Percentiles rank a stretch among this genome's conserved stretches.
These are phyloP conservation scores for Drosophila busckii DNA, from an alignment of 1,140 invertebrate genomes.

Conservation along the genomic window DNA sequence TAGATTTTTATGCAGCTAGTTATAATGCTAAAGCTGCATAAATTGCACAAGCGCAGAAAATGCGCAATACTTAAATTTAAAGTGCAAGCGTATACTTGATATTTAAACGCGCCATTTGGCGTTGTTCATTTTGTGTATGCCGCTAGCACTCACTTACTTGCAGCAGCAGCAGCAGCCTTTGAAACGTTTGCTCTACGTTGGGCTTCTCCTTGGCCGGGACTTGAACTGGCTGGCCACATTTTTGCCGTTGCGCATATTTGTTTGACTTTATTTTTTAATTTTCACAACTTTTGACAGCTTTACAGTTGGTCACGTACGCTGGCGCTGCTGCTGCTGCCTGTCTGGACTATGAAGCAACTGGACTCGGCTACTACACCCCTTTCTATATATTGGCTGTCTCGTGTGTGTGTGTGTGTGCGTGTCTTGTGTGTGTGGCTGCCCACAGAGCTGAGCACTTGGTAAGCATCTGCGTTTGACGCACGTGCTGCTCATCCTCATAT, in stretches of 20 bases:
- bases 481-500: constrained; percentile 40
- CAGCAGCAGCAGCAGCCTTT: background rate
- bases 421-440: constrained; percentile 20
- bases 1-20: constrained; percentile 33
- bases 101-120: constrained; percentile 11
- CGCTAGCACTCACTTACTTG: too few species aligned
- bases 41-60: too few species aligned
- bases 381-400: constrained; percentile 46
- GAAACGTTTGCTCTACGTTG: constrained; percentile 6
- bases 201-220: constrained; percentile 3
- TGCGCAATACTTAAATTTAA: too few species aligned
- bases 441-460: constrained; percentile 38
- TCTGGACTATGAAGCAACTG: constrained; percentile 26
- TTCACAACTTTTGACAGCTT: constrained; percentile 72
- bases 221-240: constrained; percentile 16
- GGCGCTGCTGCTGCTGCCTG: constrained; percentile 11
- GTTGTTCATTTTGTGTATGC: constrained; percentile 8
- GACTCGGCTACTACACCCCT: background rate
- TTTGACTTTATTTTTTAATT: constrained; percentile 74
- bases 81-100: too few species aligned
- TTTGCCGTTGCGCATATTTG: constrained; percentile 57
- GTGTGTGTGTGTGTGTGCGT: background rate
- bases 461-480: constrained; percentile 61
- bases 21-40: too few species aligned
- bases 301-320: constrained; percentile 65